These are phyloP conservation scores for Rhizomys pruinosus DNA, from an alignment of 2,113 vertebrate genomes.

Conservation along the genomic window DNA sequence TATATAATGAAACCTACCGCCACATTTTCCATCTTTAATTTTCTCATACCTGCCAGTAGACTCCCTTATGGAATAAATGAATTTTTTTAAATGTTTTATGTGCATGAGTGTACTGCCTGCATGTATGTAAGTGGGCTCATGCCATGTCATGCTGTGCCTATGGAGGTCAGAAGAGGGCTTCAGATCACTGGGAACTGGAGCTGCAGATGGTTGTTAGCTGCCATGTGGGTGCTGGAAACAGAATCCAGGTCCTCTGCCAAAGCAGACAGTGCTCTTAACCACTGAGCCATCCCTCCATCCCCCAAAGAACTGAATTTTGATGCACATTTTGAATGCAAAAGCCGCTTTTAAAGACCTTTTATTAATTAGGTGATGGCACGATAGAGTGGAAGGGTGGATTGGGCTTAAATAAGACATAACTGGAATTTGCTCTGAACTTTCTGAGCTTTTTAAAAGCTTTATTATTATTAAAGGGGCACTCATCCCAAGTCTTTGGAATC, in stretches of 20 bases:
- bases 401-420: neutral
- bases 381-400: neutral
- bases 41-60: neutral
- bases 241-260: too few relatives aligned
- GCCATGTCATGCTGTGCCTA: too few relatives aligned
- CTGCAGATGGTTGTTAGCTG: too few relatives aligned
- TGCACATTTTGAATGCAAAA: neutral
- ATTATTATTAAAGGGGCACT: conserved; percentile 27
- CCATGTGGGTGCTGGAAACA: too few relatives aligned
- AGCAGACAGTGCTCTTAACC: too few relatives aligned
- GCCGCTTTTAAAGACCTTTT: conserved; percentile 1
- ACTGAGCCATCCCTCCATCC: too few relatives aligned
- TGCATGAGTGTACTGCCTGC: too few relatives aligned
- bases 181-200: too few relatives aligned
- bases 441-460: neutral
- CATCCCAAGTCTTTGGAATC: neutral
- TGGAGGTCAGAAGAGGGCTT: too few relatives aligned
- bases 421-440: neutral
- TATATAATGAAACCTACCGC: neutral
- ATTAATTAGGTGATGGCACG: neutral
- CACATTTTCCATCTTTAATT: neutral
- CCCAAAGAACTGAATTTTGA: neutral
- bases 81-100: too few relatives aligned
- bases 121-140: too few relatives aligned
- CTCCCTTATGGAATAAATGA: too few relatives aligned